Evolutionary conservation across 2,797 vertebrate species (phyloP), one percentile per base, ranked within the genome.

Genomic region (Microctenopoma lineatum): DNA sequence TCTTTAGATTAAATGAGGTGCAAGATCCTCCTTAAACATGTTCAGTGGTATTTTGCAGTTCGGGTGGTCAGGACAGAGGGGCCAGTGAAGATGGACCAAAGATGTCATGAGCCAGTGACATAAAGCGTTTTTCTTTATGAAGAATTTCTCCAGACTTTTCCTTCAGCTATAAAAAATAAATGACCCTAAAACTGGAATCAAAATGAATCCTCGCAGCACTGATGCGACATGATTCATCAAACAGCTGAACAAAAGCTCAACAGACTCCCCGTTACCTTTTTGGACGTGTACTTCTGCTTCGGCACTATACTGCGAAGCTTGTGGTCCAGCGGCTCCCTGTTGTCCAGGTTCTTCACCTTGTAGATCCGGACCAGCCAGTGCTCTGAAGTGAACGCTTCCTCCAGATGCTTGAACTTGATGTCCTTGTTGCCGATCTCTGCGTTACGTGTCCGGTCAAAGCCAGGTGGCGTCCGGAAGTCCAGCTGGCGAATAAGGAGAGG

Each of bases 291-390:
- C 94, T 98, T 99, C 95, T 99, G 97, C 93, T 96, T 98, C 75
- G 96, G 93, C 80, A 94, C 87, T 39, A 96, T 92, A 79, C 95
- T 98, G 88, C 97, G 96, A 60, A 95, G 96, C 94, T 97, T 97
- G 90, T 96, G 97, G 86, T 96, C 95, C 90, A 98, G 71, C 4
- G 94, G 93, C 92, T 98, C 96, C 71, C 98, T 91, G 94, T 99
- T 99, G 86, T 98, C 97, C 83, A 96, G 95, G 59, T 95, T 95
- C 94, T 99, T 99, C 78, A 99, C 98, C 95, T 98, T 98, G 94
- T 99, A 99, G 95, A 99, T 99, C 88, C 98, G 93, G 85, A 99
- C 98, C 79, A 99, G 96, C 98, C 98, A 99, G 89, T 99, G 98
- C 92, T 99, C 98, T 0, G 98, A 99, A 48, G 98, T 99, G 86